Conservation (phyloP, 2,797 vertebrate genomes). For the Allenopithecus nigroviridis region DNA sequence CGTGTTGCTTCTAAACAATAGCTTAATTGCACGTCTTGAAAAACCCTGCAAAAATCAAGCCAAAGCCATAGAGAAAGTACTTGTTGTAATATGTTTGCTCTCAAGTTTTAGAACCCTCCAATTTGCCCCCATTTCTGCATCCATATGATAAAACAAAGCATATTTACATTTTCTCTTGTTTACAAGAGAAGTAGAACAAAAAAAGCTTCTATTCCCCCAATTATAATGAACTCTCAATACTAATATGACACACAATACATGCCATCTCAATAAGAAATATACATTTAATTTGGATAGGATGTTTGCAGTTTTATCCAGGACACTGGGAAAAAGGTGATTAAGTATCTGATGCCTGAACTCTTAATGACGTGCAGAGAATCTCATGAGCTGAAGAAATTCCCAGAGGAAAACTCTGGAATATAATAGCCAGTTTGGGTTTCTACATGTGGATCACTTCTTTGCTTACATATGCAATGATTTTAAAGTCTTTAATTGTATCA, state of each 20-base stretch:
- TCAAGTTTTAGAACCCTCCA: constrained; percentile 39
- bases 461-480: not conserved
- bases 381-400: constrained; percentile 32
- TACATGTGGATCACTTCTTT: not conserved
- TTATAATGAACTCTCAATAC: not conserved
- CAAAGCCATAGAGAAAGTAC: constrained; percentile 35
- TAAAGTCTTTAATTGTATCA: constrained; percentile 21
- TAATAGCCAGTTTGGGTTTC: not conserved
- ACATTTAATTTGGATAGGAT: constrained; percentile 51
- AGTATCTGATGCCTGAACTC: not conserved
- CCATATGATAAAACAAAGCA: not conserved
- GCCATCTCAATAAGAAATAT: constrained; percentile 29
- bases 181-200: not conserved
- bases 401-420: not conserved
- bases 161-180: constrained; percentile 39
- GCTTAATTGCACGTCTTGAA: constrained; percentile 51
- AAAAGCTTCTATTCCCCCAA: not conserved
- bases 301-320: constrained; percentile 45
- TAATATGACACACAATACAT: constrained; percentile 19
- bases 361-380: constrained; percentile 44
- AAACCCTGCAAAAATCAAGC: constrained; percentile 52
- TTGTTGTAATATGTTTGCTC: constrained; percentile 55
- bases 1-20: constrained; percentile 59
- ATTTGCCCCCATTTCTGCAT: not conserved
- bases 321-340: not conserved